These are phyloP conservation scores for Eupithecia centaureata DNA, from an alignment of 2,888 invertebrate species.

Conservation along the genomic window DNA sequence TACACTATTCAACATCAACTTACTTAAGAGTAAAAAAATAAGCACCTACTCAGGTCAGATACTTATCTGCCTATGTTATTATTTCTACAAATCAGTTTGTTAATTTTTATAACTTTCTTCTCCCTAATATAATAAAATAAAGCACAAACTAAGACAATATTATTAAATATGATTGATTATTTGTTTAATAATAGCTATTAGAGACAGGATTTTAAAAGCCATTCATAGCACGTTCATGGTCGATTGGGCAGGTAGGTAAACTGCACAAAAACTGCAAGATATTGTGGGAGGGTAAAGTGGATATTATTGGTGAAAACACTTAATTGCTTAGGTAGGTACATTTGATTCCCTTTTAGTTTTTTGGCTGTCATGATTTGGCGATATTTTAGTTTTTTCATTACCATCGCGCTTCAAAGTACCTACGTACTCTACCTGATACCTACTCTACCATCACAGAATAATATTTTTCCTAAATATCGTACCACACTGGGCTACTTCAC, in stretches of 20 bases:
- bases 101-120: background rate
- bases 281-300: background rate
- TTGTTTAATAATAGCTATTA: slow-evolving; percentile 35
- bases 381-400: slow-evolving; percentile 15
- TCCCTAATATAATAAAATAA: background rate
- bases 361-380: slow-evolving; percentile 15
- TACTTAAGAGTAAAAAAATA: background rate
- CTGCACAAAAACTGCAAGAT: slow-evolving; percentile 25
- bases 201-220: slow-evolving; percentile 26
- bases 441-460: too few relatives aligned
- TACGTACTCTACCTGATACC: too few relatives aligned
- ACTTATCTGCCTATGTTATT: background rate
- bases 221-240: slow-evolving; percentile 24
- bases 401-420: too few relatives aligned
- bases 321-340: slow-evolving; percentile 30
- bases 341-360: slow-evolving; percentile 23
- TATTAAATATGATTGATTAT: slow-evolving; percentile 40
- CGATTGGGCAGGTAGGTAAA: slow-evolving; percentile 35
- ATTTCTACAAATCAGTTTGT: background rate
- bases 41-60: too few relatives aligned
- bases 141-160: slow-evolving; percentile 28
- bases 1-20: background rate
- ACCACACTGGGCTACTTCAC: too few relatives aligned
- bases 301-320: slow-evolving; percentile 17
- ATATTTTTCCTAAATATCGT: too few relatives aligned